phyloP scores from a whole-genome alignment of 1,140 invertebrate species.

The Heliconius himera region DNA sequence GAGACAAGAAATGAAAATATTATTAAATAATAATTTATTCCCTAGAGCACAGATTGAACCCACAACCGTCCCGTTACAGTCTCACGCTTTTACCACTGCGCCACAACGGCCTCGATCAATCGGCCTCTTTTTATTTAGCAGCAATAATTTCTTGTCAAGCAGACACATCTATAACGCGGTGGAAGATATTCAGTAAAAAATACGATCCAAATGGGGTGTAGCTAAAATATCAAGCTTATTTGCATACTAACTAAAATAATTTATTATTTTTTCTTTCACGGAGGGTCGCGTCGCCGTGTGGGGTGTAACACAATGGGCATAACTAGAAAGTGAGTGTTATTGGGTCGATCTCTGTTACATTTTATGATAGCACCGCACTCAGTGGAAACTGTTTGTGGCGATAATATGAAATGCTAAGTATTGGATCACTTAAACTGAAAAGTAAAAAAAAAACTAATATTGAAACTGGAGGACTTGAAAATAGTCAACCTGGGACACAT shows the following conservation, averaged over 20 bases:
- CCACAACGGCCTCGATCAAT: no score
- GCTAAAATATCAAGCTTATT: constrained; percentile 79
- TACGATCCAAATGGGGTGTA: constrained; percentile 70
- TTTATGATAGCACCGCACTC: constrained; percentile 44
- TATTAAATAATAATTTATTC: no score
- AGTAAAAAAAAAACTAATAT: constrained; percentile 10
- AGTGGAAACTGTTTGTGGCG: background rate
- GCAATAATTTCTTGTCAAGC: constrained; percentile 28
- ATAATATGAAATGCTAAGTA: background rate
- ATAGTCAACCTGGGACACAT: constrained; percentile 33
- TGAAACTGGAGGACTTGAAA: constrained; percentile 28
- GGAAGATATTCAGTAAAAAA: constrained; percentile 60
- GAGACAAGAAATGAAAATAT: no score
- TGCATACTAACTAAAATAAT: constrained; percentile 82
- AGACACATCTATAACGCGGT: constrained; percentile 1
- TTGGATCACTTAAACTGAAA: background rate
- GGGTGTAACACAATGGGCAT: constrained; percentile 72
- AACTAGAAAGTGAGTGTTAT: constrained; percentile 77
- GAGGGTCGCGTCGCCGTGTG: constrained; percentile 69
- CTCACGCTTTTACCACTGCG: no score
- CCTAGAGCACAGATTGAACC: no score
- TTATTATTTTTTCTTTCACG: constrained; percentile 76
- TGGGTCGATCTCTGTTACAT: constrained; percentile 67
- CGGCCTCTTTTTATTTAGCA: constrained; percentile 14
- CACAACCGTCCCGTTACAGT: no score